Evolutionary conservation across 2,888 invertebrate species (phyloP).

Genomic region (Phortica okadai): DNA sequence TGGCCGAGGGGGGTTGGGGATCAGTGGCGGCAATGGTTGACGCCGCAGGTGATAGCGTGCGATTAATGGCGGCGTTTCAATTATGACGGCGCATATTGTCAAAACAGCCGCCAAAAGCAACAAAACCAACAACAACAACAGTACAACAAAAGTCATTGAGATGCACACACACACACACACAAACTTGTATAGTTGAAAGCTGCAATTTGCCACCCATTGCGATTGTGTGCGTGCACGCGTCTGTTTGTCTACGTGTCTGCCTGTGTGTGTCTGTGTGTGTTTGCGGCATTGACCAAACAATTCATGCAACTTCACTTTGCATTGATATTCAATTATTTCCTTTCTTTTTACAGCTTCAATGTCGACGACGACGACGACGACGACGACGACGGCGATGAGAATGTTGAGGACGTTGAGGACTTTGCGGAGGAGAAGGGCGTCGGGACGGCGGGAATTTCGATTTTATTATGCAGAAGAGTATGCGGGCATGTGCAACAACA

Average conservation of each 20-base stretch:
- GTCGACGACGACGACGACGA: slow-evolving; percentile 3
- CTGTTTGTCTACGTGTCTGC: neutral
- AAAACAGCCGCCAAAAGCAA: slow-evolving; percentile 54
- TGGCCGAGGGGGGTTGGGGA: neutral
- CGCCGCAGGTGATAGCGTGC: slow-evolving; percentile 62
- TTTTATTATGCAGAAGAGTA: neutral
- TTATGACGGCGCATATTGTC: slow-evolving; percentile 66
- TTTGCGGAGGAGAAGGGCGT: neutral
- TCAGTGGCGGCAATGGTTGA: neutral
- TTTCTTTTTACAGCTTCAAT: neutral
- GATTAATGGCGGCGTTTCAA: slow-evolving; percentile 70
- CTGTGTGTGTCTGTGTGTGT: neutral
- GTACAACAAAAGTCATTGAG: slow-evolving; percentile 25
- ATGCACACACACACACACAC: slow-evolving; percentile 33
- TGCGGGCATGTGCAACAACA: too few relatives aligned
- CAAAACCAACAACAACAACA: slow-evolving; percentile 52
- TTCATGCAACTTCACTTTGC: slow-evolving; percentile 15
- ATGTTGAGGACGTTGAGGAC: slow-evolving; percentile 4
- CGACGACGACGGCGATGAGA: neutral
- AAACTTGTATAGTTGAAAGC: slow-evolving; percentile 58
- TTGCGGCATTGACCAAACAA: neutral
- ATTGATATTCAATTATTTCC: slow-evolving; percentile 13
- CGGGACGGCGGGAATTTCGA: slow-evolving; percentile 19
- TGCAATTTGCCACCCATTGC: slow-evolving; percentile 71
- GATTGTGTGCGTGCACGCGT: slow-evolving; percentile 46